Evolutionary conservation across 2,888 invertebrate species (phyloP), one percentile per base, ranked within the genome.

Genomic region (Cenopis cana): DNA sequence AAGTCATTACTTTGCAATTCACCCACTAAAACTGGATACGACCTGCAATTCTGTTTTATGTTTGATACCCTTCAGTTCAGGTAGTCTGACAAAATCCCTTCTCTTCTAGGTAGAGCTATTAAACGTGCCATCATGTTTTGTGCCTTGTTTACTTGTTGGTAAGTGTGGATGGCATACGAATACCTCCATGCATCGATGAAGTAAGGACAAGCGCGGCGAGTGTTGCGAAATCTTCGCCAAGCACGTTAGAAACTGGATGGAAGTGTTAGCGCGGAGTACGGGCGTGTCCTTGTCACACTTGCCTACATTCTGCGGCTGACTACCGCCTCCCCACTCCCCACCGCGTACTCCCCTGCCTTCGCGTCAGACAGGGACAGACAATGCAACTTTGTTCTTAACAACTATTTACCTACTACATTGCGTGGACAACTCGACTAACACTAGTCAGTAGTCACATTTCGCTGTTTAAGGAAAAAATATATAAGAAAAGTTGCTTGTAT

Each of bases 221-320:
- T 66, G 85, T 92, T 91, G 89, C 90, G 92, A 92, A 92, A 92
- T 86, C 85, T 86, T 85, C 87, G 86, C 85, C 89, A 85, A 88
- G 86, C 89, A 87, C 87, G 88, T 91, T 93, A 92, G 92, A 91
- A 93, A 93, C 93, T 93, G 90, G 92, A 91, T 93, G 92, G 93
- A 91, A 92, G 90, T 91, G 89, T 89, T 91, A 88, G 89, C 88
- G 86, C 89, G 86, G 86, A 88, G 92, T 92, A 91, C 93, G 90
- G 91, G 93, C 90, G 91, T 92, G 93, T 92, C 93, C 93, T 93
- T 93, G 93, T 93, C 93, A 93, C 92, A 92, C 87, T 93, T 93
- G 93, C 93, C 93, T 92, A 93, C 93, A 93, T 93, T 93, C 90
- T 89, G 87, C 84, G 86, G 86, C 88, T 84, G 82, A 84, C 87